phyloP scores from a whole-genome alignment of 2,113 vertebrate species.

The Tinamus guttatus region DNA sequence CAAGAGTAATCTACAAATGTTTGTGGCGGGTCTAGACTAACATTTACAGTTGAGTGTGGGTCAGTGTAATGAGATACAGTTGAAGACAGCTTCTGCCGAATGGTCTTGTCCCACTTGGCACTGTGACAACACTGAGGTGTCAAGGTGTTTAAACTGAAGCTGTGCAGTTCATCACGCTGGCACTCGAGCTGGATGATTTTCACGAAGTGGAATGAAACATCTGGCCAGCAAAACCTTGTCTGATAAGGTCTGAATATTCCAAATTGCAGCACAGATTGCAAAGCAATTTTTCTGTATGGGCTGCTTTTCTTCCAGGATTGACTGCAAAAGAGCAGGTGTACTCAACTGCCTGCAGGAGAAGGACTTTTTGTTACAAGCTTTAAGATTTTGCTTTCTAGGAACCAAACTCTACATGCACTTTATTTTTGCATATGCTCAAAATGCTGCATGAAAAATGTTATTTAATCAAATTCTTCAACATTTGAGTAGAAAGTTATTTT shows the following conservation, averaged over 20 bases:
- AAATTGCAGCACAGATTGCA: neutral
- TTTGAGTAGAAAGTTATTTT: neutral
- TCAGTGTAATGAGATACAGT: neutral
- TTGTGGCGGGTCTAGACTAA: neutral
- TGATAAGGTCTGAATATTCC: neutral
- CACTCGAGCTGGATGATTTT: neutral
- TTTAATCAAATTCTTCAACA: neutral
- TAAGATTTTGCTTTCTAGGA: neutral
- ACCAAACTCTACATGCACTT: neutral
- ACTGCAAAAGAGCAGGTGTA: neutral
- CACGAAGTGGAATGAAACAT: neutral
- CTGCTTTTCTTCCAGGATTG: neutral
- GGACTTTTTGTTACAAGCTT: neutral
- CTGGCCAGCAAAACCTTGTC: neutral
- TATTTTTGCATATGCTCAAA: neutral
- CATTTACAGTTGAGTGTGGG: neutral
- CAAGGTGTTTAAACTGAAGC: neutral
- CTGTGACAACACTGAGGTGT: neutral
- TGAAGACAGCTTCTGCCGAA: neutral
- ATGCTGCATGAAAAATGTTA: neutral
- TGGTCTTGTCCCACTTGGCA: neutral
- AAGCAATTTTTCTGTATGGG: neutral
- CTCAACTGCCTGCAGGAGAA: neutral
- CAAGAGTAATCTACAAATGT: neutral
- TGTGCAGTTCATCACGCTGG: neutral